Evolutionary conservation across 2,888 invertebrate genomes (phyloP).

Genomic region (Melanostoma scalare): DNA sequence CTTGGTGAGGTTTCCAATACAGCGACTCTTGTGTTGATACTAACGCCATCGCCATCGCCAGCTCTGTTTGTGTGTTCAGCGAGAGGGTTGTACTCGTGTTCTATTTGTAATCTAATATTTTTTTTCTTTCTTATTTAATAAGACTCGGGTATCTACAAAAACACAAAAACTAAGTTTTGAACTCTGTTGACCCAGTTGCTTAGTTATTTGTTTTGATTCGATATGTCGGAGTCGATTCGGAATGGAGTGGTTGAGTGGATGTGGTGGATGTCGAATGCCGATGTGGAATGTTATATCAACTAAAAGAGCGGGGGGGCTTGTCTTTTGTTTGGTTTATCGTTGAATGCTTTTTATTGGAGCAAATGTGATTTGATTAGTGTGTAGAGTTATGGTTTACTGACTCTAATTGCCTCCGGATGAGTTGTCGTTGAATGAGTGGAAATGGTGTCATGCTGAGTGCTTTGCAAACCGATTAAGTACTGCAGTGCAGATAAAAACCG

Average conservation of each 20-base stretch:
- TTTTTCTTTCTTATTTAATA: slow-evolving; percentile 6
- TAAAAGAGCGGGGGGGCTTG: slow-evolving; percentile 9
- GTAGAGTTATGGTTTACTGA: slow-evolving; percentile 53
- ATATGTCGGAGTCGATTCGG: slow-evolving; percentile 10
- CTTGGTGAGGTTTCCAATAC: slow-evolving; percentile 3
- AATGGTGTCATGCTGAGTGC: slow-evolving; percentile 29
- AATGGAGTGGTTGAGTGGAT: background rate
- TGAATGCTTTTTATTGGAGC: slow-evolving; percentile 60
- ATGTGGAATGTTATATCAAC: slow-evolving; percentile 15
- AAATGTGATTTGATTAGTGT: slow-evolving; percentile 56
- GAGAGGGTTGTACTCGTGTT: slow-evolving; percentile 23
- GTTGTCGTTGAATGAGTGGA: slow-evolving; percentile 21
- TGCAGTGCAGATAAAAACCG: no score
- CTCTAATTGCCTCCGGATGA: slow-evolving; percentile 53
- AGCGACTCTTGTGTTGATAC: slow-evolving; percentile 28
- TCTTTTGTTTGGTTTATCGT: slow-evolving; percentile 47
- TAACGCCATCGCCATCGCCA: background rate
- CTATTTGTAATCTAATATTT: slow-evolving; percentile 58
- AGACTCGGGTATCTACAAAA: slow-evolving; percentile 8
- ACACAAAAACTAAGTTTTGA: slow-evolving; percentile 14
- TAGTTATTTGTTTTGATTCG: slow-evolving; percentile 49
- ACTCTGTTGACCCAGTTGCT: slow-evolving; percentile 47
- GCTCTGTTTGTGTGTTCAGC: background rate
- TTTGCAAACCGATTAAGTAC: background rate
- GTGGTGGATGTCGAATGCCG: no score